Percentiles rank a stretch among this genome's conserved stretches.
These are phyloP conservation scores for Parus major DNA, from an alignment of 2,113 vertebrate genomes.

Conservation along the genomic window DNA sequence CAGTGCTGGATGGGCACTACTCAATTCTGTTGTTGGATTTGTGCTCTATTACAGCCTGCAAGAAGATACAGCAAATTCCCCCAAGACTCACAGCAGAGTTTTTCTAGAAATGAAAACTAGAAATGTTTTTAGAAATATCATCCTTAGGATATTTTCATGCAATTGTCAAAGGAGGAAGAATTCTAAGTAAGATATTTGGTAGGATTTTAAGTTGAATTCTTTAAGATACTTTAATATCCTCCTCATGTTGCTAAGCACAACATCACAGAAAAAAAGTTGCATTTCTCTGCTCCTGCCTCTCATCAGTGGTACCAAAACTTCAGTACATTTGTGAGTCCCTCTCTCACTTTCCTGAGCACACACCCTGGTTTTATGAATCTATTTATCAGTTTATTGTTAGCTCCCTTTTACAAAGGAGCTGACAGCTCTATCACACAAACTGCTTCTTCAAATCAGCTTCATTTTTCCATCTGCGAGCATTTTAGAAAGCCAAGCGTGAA, in stretches of 20 bases:
- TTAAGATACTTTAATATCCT: background rate
- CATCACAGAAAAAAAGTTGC: background rate
- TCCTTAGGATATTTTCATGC: background rate
- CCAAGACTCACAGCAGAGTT: background rate
- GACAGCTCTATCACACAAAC: background rate
- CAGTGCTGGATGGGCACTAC: background rate
- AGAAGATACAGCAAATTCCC: background rate
- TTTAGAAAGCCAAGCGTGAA: background rate
- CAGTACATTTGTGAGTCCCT: background rate
- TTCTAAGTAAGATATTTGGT: background rate
- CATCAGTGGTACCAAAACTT: background rate
- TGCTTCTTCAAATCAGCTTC: slow-evolving; percentile 26
- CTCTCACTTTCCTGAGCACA: background rate
- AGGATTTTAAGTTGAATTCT: background rate
- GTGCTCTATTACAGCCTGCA: background rate
- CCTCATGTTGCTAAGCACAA: background rate
- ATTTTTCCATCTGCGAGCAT: background rate
- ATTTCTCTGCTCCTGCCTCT: background rate
- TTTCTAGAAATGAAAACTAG: too few relatives aligned
- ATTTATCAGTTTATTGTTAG: slow-evolving; percentile 34
- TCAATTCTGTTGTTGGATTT: background rate
- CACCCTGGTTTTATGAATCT: background rate
- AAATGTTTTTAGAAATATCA: background rate
- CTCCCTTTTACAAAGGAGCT: slow-evolving; percentile 7
- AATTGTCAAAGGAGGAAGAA: background rate